Evolutionary conservation across 2,113 vertebrate species (phyloP), one percentile per base, ranked within the genome.

Genomic region (Dasyornis broadbenti): DNA sequence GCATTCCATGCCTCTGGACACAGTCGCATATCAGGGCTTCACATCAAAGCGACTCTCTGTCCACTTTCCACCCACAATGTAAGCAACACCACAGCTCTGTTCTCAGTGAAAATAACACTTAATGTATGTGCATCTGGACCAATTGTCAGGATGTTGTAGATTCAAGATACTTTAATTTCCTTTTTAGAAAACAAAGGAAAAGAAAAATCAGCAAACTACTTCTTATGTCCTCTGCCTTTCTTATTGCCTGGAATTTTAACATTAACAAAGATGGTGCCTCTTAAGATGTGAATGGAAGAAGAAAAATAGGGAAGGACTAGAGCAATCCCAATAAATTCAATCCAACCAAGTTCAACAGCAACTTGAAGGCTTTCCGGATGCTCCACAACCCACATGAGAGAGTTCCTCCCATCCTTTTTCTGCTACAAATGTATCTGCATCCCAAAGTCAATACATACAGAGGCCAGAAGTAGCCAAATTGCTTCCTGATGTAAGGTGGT

Each of bases 101-200:
- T 92, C 53, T 69, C 65, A 17, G 44, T 69, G 61, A 89, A 94
- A 89, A 50, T 69, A 61, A 35, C 31, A 47, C 10, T 42, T 37
- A 33, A 65, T 4, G 6, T 35, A 82, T 0, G 0, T 26, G 47
- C 3, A 0, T 26, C 50, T 82, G 60, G 42, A 71, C 27, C 37
- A 63, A 27, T 13, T 3, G 1, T 53, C 57, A 72, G 27, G 9
- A 19, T 66, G 33, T 11, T 69, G 30, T 15, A 70, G n/a, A 82
- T 24, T 61, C 66, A 79, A 82, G 45, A 61, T 9, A 57, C 21
- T 76, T 91, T 26, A 7, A 89, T 37, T 76, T 54, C 19, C 23
- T 68, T 65, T 70, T 63, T 15, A 37, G 61, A 35, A 80, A 73
- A 87, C 63, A n/a, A 5, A 21, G 6, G 5, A 50, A 35, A 26